Evolutionary conservation across 2,113 vertebrate genomes (phyloP).

Genomic region (Percopsis transmontana): DNA sequence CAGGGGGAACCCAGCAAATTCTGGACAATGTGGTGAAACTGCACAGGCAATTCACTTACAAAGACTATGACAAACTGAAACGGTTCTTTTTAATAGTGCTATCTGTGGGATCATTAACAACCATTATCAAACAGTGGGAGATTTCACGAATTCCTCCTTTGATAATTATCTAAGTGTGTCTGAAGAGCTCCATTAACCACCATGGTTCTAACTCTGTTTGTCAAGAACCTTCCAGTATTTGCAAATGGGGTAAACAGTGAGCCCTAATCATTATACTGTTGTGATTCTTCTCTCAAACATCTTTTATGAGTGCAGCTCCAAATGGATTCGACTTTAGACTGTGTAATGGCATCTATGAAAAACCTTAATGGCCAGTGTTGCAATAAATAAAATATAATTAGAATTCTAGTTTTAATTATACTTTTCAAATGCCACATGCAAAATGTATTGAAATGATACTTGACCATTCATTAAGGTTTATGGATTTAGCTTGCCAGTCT

Average conservation of each 20-base stretch:
- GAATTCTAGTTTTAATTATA: slow-evolving; percentile 33
- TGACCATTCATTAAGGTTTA: slow-evolving; percentile 7
- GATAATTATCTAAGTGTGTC: slow-evolving; percentile 22
- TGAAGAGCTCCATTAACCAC: slow-evolving; percentile 23
- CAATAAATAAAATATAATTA: slow-evolving; percentile 27
- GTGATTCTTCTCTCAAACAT: slow-evolving; percentile 3
- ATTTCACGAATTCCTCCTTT: slow-evolving; percentile 4
- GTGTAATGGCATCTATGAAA: slow-evolving; percentile 51
- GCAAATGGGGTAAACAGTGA: slow-evolving; percentile 38
- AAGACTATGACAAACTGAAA: slow-evolving; percentile 2
- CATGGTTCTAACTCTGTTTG: slow-evolving; percentile 24
- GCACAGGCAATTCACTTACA: too few species aligned
- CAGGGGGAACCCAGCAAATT: too few species aligned
- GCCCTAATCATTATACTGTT: too few species aligned
- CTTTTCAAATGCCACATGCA: slow-evolving; percentile 7
- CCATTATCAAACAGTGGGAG: background rate
- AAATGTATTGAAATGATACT: slow-evolving; percentile 12
- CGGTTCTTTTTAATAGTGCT: slow-evolving; percentile 12
- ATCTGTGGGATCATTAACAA: slow-evolving; percentile 24
- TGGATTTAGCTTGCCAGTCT: too few species aligned
- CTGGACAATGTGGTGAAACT: too few species aligned
- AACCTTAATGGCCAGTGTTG: slow-evolving; percentile 48
- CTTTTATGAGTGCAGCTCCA: slow-evolving; percentile 35
- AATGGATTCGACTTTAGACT: slow-evolving; percentile 52
- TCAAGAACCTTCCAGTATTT: slow-evolving; percentile 33